Conservation (phyloP, 2,888 invertebrate genomes). For the Epirrhoe alternata region DNA sequence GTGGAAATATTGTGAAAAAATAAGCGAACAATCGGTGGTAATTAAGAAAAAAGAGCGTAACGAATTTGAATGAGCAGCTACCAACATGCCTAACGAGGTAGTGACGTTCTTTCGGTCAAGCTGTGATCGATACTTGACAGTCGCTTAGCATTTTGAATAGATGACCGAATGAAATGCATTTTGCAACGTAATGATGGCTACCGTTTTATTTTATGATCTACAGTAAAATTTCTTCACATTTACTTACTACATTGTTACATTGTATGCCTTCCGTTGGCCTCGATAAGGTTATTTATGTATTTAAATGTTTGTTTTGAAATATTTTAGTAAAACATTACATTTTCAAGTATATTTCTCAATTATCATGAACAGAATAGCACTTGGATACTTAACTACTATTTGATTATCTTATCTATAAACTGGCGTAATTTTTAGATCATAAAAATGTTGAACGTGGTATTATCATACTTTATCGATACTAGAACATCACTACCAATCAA, state of each 20-base stretch:
- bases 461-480: constrained; percentile 45
- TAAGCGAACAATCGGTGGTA: constrained; percentile 76
- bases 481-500: constrained; percentile 73
- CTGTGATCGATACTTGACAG: constrained; percentile 26
- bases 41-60: constrained; percentile 80
- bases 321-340: no score
- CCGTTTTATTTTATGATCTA: background rate
- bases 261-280: no score
- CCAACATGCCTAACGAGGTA: constrained; percentile 72
- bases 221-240: background rate
- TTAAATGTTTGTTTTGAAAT: no score
- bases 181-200: background rate
- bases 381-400: no score
- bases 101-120: constrained; percentile 57
- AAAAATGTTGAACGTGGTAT: background rate
- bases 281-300: no score
- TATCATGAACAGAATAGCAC: no score
- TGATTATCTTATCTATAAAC: no score
- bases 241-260: no score
- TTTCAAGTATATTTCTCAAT: no score
- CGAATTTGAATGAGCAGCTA: constrained; percentile 66
- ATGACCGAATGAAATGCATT: background rate
- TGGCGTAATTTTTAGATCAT: background rate
- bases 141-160: constrained; percentile 15
- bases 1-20: constrained; percentile 72